Conservation (phyloP, 2,888 invertebrate genomes). For the Mythimna impura region DNA sequence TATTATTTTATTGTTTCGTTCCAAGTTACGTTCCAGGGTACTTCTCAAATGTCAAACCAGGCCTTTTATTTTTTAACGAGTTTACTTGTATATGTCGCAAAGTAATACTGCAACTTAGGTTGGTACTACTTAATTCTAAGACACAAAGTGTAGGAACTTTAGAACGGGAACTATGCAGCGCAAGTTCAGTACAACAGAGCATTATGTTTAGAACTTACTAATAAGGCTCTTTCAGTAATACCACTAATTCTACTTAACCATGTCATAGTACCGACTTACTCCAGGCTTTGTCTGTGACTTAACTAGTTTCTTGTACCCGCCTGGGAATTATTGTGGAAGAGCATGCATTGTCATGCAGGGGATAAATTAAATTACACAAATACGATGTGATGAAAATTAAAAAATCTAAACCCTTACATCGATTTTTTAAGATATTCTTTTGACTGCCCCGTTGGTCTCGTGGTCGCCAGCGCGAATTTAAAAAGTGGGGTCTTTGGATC, state of each 20-base stretch:
- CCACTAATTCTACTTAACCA: conserved; percentile 51
- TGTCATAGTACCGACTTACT: conserved; percentile 38
- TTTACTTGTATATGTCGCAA: not conserved
- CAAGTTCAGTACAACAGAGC: conserved; percentile 34
- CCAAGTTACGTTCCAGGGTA: too few relatives aligned
- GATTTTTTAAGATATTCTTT: too few relatives aligned
- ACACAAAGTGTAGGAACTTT: conserved; percentile 14
- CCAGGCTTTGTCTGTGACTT: conserved; percentile 7
- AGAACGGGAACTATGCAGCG: conserved; percentile 17
- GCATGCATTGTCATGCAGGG: not conserved
- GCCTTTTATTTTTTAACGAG: too few relatives aligned
- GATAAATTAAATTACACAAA: not conserved
- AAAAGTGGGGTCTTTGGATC: too few relatives aligned
- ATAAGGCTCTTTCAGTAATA: conserved; percentile 47
- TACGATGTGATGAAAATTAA: not conserved
- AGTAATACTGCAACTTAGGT: not conserved
- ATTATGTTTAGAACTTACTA: conserved; percentile 54
- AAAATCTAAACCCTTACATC: not conserved
- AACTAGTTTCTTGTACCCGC: conserved; percentile 25
- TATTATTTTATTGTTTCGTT: too few relatives aligned
- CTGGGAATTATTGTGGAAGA: conserved; percentile 1
- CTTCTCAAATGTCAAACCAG: too few relatives aligned
- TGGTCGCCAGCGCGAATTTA: too few relatives aligned
- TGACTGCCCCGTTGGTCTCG: too few relatives aligned
- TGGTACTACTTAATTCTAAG: conserved; percentile 7